Conservation (phyloP, 2,113 vertebrate species). For the Strix aluco region DNA sequence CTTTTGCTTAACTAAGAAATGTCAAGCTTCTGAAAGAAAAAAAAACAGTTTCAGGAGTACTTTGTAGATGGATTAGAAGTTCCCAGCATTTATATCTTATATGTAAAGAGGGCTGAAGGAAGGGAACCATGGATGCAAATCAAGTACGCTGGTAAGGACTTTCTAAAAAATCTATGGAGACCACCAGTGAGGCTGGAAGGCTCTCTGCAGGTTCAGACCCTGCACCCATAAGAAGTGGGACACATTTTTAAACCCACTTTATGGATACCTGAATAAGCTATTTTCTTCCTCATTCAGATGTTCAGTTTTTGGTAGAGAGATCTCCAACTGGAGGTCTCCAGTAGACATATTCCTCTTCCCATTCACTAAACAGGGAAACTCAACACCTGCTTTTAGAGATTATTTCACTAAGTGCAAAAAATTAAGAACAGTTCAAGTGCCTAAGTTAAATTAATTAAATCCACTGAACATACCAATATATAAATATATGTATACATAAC, state of each 20-base stretch:
- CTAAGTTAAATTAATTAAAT: neutral
- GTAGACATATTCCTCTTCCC: neutral
- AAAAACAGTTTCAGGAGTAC: neutral
- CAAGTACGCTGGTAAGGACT: fast-evolving
- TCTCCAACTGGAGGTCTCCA: neutral
- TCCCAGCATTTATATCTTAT: neutral
- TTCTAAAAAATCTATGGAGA: neutral
- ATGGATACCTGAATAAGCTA: neutral
- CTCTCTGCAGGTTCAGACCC: neutral
- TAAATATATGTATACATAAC: neutral
- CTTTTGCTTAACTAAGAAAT: neutral
- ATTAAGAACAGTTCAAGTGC: neutral
- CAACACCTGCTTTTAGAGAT: neutral
- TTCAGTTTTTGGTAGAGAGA: neutral
- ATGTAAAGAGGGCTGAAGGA: neutral
- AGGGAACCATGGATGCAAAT: fast-evolving
- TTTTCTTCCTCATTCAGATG: neutral
- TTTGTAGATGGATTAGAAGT: neutral
- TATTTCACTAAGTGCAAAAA: neutral
- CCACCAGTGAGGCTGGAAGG: neutral
- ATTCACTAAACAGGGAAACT: neutral
- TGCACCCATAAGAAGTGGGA: neutral
- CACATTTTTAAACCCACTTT: neutral
- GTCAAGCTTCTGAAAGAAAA: neutral
- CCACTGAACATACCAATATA: neutral